A percentile compares a stretch with the other conserved stretches of the same genome.
These are phyloP conservation scores for Gavia stellata DNA, from an alignment of 2,113 vertebrate genomes.

Conservation along the genomic window DNA sequence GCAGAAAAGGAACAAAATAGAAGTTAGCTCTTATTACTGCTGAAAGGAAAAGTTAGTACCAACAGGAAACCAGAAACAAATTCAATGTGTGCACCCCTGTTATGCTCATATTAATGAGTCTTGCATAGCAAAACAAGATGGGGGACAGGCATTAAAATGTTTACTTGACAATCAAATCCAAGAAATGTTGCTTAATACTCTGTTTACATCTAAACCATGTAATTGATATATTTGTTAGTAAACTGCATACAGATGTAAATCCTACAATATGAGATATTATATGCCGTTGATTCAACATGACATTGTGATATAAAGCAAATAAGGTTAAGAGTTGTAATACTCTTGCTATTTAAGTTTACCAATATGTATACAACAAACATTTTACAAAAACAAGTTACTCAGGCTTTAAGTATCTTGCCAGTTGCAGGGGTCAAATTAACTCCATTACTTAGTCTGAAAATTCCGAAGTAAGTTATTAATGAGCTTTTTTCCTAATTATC, in stretches of 20 bases:
- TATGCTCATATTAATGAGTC: neutral
- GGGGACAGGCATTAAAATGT: neutral
- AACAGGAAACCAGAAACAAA: neutral
- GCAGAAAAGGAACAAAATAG: neutral
- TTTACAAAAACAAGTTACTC: neutral
- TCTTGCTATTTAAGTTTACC: neutral
- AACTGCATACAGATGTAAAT: neutral
- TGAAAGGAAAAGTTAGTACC: neutral
- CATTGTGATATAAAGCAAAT: neutral
- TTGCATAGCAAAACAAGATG: neutral
- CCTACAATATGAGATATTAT: neutral
- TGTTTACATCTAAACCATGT: neutral
- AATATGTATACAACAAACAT: neutral
- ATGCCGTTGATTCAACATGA: neutral
- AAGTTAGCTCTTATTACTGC: neutral
- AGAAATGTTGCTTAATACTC: neutral
- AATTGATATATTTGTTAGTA: neutral
- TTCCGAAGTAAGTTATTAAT: neutral
- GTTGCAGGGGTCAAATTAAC: neutral
- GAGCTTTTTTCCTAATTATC: neutral
- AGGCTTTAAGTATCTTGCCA: neutral
- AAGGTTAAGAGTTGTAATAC: neutral
- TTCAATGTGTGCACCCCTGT: neutral
- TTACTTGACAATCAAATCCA: neutral
- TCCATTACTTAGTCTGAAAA: neutral